Evolutionary conservation across 2,888 invertebrate species (phyloP), one percentile per base, ranked within the genome.

Genomic region (Drosophila mercatorum): DNA sequence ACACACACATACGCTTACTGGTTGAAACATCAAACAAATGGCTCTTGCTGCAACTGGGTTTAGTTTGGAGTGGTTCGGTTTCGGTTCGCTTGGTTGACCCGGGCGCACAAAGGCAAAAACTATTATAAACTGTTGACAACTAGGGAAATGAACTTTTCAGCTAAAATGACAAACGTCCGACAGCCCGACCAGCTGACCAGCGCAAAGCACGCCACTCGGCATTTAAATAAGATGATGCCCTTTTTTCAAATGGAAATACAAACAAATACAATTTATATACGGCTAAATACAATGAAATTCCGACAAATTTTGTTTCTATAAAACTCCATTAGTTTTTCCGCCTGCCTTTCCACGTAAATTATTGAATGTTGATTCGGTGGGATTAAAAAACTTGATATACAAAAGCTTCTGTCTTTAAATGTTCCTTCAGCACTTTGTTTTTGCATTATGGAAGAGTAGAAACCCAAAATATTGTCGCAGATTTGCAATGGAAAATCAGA

Each of bases 81-180:
- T 76, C 41, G 68, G 72, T 72, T 41, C 65, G 52, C 55, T 75
- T 56, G 66, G 61, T 40, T 56, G 66, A 55, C 44, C 60, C 70
- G 40, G 49, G 63, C 68, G 62, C 68, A 59, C 65, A 74, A 81
- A 81, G 67, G 74, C 78, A 73, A 75, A 84, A 83, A 80, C 84
- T 76, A 83, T 83, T 86, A 84, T 80, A 83, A 83, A 75, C 76
- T 65, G 80, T 76, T 86, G 86, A 84, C 83, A 84, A 82, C 86
- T 80, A 67, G 83, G 86, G 84, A 84, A 84, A 84, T 84, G 80
- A 86, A 86, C 80, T 73, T 81, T 83, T 83, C 71, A 83, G 66
- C 68, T 43, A 75, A 78, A 84, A 83, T 83, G 86, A 78, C 78
- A 84, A 82, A 76, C 72, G 78, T 72, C 72, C 65, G 47, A 57